A percentile compares a stretch with the other conserved stretches of the same genome.
Evolutionary conservation across 2,797 vertebrate species (phyloP).

Genomic region (Spheniscus humboldti): DNA sequence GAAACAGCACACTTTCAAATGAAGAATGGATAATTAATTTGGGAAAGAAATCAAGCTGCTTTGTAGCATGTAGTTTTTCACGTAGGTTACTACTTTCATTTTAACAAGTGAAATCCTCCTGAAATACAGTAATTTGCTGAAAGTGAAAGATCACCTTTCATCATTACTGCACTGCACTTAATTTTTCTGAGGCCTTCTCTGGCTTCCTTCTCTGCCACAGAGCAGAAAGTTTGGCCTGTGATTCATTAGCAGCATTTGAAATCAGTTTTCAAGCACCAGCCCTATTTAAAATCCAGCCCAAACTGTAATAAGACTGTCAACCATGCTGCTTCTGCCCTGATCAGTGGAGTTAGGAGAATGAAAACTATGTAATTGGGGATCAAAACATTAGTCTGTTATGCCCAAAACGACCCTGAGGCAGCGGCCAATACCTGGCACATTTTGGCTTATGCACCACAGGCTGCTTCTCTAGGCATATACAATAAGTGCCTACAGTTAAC

Average conservation of each 20-base stretch:
- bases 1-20: background rate
- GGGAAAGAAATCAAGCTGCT: constrained; percentile 38
- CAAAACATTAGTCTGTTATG: background rate
- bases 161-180: background rate
- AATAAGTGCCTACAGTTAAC: background rate
- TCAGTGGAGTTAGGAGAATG: background rate
- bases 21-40: constrained; percentile 39
- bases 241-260: background rate
- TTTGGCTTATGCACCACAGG: background rate
- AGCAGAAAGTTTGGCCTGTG: background rate
- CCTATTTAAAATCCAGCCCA: constrained; percentile 1
- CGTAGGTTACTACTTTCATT: constrained; percentile 41
- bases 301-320: background rate
- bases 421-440: rapidly evolving
- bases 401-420: background rate
- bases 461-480: background rate
- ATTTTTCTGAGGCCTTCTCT: constrained; percentile 30
- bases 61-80: constrained; percentile 13
- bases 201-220: background rate
- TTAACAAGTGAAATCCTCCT: constrained; percentile 36
- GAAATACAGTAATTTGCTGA: constrained; percentile 52
- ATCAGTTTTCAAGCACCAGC: background rate
- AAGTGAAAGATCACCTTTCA: constrained; percentile 41
- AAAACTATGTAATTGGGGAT: background rate
- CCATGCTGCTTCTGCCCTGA: background rate